These are phyloP conservation scores for Pterocles burchelli DNA, from an alignment of 2,113 vertebrate species.

Conservation along the genomic window DNA sequence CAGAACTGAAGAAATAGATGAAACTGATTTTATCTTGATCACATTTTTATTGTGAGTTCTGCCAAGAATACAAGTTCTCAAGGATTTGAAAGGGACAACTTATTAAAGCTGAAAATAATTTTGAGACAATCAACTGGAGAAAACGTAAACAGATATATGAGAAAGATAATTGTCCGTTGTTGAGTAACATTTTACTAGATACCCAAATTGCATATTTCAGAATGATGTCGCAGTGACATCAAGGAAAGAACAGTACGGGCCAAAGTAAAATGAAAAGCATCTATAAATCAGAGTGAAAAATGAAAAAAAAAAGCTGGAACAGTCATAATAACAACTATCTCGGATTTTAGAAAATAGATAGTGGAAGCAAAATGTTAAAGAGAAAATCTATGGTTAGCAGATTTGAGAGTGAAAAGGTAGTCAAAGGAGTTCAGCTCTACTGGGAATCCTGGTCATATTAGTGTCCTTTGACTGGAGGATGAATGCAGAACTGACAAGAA, in stretches of 20 bases:
- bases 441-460: background rate
- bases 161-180: background rate
- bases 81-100: background rate
- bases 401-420: background rate
- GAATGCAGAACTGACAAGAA: background rate
- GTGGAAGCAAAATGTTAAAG: background rate
- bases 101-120: slow-evolving; percentile 46
- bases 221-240: background rate
- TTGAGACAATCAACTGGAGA: background rate
- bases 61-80: background rate
- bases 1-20: background rate
- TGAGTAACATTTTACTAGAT: slow-evolving; percentile 6
- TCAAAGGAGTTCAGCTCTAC: background rate
- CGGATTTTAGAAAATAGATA: background rate
- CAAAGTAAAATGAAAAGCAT: background rate
- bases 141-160: slow-evolving; percentile 42
- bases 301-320: background rate
- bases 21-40: slow-evolving; percentile 21
- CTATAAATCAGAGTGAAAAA: background rate
- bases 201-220: background rate
- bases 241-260: background rate
- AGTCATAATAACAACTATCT: background rate
- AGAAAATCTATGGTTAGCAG: background rate
- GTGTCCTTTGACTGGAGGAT: background rate
- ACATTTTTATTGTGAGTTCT: slow-evolving; percentile 12